These are phyloP conservation scores for Perizoma flavofasciatum DNA, from an alignment of 2,888 invertebrate genomes.

Conservation along the genomic window DNA sequence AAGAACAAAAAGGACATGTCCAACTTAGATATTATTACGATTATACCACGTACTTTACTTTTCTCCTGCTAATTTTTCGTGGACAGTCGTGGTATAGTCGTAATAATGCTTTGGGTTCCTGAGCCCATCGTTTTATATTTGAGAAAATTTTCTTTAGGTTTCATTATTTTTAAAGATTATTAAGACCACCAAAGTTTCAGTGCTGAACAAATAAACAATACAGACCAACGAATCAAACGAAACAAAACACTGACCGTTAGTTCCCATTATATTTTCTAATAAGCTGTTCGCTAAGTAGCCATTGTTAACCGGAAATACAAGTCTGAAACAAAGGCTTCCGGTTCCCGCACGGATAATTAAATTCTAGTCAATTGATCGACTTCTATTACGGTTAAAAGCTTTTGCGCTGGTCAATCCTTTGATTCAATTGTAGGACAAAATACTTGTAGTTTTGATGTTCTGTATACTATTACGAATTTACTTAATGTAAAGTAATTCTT, in stretches of 20 bases:
- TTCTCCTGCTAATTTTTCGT: no score
- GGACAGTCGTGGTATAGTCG: no score
- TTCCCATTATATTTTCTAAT: constrained; percentile 28
- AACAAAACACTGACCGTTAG: constrained; percentile 12
- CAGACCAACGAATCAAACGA: constrained; percentile 4
- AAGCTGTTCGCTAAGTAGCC: constrained; percentile 35
- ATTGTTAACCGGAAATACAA: constrained; percentile 43
- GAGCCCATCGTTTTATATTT: no score
- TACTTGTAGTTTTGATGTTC: constrained; percentile 4
- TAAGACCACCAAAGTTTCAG: no score
- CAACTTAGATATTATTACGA: no score
- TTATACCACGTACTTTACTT: no score
- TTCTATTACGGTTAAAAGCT: constrained; percentile 35
- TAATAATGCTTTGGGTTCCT: no score
- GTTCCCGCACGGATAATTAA: constrained; percentile 38
- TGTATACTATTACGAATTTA: not conserved
- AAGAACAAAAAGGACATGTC: no score
- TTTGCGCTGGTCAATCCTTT: constrained; percentile 25
- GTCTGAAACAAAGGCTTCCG: constrained; percentile 43
- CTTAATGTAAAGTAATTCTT: not conserved
- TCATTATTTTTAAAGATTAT: no score
- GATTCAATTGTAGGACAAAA: constrained; percentile 21
- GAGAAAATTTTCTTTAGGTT: no score
- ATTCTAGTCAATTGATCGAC: constrained; percentile 41
- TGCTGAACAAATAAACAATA: not conserved